These are phyloP conservation scores for Rhinichthys klamathensis DNA, from an alignment of 2,113 vertebrate genomes.

Conservation along the genomic window DNA sequence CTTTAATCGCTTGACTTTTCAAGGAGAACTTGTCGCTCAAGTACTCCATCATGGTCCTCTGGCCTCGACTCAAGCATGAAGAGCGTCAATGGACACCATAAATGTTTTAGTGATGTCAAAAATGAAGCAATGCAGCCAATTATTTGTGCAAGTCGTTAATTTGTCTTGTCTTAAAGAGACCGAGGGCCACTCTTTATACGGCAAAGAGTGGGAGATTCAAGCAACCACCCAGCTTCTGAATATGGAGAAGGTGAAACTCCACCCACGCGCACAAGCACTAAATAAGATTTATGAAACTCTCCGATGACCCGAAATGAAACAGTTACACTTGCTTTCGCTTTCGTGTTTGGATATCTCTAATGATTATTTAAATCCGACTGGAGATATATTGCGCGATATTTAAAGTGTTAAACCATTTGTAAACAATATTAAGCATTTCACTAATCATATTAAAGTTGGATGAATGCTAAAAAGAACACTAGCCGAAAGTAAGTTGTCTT, in stretches of 20 bases:
- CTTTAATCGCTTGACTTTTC: slow-evolving; percentile 87
- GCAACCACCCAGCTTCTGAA: slow-evolving; percentile 80
- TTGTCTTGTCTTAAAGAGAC: slow-evolving; percentile 78
- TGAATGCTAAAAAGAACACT: not conserved
- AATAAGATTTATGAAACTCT: slow-evolving; percentile 55
- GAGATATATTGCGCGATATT: not conserved
- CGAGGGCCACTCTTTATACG: slow-evolving; percentile 86
- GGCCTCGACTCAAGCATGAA: slow-evolving; percentile 53
- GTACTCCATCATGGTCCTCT: slow-evolving; percentile 90
- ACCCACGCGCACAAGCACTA: slow-evolving; percentile 76
- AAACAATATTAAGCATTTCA: not conserved
- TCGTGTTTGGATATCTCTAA: slow-evolving; percentile 57
- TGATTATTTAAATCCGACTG: slow-evolving; percentile 15
- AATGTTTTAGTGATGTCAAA: slow-evolving; percentile 46
- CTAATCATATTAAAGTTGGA: not conserved
- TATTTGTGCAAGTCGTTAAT: slow-evolving; percentile 75
- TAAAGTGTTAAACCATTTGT: not conserved
- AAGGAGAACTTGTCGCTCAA: slow-evolving; percentile 94
- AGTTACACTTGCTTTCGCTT: slow-evolving; percentile 62
- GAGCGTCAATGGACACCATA: slow-evolving; percentile 66
- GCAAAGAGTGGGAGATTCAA: slow-evolving; percentile 75
- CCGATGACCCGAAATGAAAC: slow-evolving; percentile 57
- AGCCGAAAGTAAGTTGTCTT: not conserved
- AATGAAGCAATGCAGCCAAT: slow-evolving; percentile 47
- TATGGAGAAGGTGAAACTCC: slow-evolving; percentile 84